Evolutionary conservation across 2,888 invertebrate species (phyloP).

Genomic region (Dascillus cervinus): DNA sequence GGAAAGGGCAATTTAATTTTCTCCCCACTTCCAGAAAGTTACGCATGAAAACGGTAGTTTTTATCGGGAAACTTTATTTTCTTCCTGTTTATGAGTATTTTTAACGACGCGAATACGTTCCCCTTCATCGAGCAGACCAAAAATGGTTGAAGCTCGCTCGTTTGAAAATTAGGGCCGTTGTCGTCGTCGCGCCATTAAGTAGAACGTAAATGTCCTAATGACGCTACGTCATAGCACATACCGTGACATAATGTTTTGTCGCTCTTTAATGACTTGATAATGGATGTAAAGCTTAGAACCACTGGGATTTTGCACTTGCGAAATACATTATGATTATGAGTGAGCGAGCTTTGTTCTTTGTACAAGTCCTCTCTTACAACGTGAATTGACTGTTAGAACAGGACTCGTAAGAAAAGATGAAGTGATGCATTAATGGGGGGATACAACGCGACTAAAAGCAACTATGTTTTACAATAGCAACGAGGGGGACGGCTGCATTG

Average conservation of each 20-base stretch:
- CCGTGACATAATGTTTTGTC: conserved; percentile 30
- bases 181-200: too few species aligned
- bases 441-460: conserved; percentile 20
- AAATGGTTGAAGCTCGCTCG: too few species aligned
- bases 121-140: too few species aligned
- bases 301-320: conserved; percentile 26
- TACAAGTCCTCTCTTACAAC: conserved; percentile 16
- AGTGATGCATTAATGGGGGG: conserved; percentile 23
- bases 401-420: conserved; percentile 21
- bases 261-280: conserved; percentile 30
- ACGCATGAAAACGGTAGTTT: too few species aligned
- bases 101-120: too few species aligned
- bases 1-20: too few species aligned
- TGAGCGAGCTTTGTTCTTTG: conserved; percentile 27
- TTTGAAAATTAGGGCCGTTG: too few species aligned
- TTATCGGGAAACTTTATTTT: too few species aligned
- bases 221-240: conserved; percentile 27
- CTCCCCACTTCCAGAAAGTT: too few species aligned
- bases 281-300: conserved; percentile 26
- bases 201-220: too few species aligned
- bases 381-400: conserved; percentile 25
- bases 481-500: conserved; percentile 16
- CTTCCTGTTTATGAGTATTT: too few species aligned
- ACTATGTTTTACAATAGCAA: conserved; percentile 18
- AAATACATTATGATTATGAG: conserved; percentile 30